phyloP scores from a whole-genome alignment of 2,888 invertebrate species.

The Agriopis marginaria region DNA sequence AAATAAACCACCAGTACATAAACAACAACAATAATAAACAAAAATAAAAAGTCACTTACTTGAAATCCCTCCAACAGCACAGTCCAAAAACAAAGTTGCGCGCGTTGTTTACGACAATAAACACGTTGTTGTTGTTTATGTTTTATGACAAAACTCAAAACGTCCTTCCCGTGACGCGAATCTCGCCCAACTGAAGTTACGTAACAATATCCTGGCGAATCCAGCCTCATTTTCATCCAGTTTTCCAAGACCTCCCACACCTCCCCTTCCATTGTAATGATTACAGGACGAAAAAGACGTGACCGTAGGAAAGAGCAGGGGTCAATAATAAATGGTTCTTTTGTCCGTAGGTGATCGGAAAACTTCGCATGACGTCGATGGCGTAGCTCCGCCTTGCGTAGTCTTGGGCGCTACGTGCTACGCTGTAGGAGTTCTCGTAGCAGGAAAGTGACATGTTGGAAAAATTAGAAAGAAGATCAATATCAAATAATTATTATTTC shows the following conservation, averaged over 20 bases:
- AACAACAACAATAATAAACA: constrained; percentile 36
- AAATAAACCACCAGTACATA: not conserved
- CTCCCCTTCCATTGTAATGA: constrained; percentile 36
- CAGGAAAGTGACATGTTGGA: constrained; percentile 10
- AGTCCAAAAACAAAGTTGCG: constrained; percentile 57
- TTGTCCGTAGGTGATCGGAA: constrained; percentile 68
- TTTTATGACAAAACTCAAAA: constrained; percentile 54
- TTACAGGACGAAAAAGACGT: not conserved
- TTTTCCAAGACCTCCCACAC: constrained; percentile 54
- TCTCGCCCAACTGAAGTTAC: constrained; percentile 78
- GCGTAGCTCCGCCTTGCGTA: constrained; percentile 71
- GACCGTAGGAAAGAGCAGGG: constrained; percentile 36
- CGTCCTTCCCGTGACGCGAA: constrained; percentile 66
- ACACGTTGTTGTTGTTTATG: constrained; percentile 85
- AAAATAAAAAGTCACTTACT: constrained; percentile 49
- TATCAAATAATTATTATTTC: not conserved
- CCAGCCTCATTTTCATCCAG: constrained; percentile 53
- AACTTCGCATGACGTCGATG: constrained; percentile 62
- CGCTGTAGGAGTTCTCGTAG: constrained; percentile 53
- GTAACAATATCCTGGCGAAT: constrained; percentile 77
- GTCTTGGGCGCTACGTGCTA: constrained; percentile 46
- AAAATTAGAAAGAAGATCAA: not conserved
- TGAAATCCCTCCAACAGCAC: constrained; percentile 44
- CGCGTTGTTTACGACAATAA: constrained; percentile 79
- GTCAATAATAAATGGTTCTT: constrained; percentile 56